A percentile compares a stretch with the other conserved stretches of the same genome.
Evolutionary conservation across 2,113 vertebrate species (phyloP).

Genomic region (Ramphastos sulfuratus): DNA sequence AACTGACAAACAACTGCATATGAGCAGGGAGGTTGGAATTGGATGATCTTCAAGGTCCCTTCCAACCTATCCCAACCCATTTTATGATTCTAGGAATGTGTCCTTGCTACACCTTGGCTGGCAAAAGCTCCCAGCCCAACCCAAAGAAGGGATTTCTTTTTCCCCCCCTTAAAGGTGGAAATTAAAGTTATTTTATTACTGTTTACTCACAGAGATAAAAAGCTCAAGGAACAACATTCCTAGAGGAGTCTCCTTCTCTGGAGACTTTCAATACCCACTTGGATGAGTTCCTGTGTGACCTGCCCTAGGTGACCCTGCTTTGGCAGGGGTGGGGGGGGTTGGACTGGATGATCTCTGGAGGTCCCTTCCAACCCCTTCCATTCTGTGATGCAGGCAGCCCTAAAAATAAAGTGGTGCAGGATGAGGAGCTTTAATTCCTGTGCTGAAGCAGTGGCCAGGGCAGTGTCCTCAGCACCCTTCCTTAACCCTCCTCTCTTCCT

Average conservation of each 20-base stretch:
- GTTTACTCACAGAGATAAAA: background rate
- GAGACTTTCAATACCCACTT: too few relatives aligned
- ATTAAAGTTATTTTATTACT: background rate
- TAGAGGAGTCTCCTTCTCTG: too few relatives aligned
- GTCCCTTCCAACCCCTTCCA: too few relatives aligned
- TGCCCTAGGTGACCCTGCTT: too few relatives aligned
- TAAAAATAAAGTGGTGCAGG: background rate
- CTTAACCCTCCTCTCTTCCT: background rate
- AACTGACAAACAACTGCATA: too few relatives aligned
- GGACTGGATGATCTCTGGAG: too few relatives aligned
- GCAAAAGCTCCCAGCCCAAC: background rate
- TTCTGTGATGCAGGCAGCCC: background rate
- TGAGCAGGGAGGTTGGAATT: too few relatives aligned
- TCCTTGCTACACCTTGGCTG: background rate
- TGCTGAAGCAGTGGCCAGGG: background rate
- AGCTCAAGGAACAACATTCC: background rate
- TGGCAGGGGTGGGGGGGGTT: too few relatives aligned
- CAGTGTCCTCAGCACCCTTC: background rate
- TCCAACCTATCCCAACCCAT: too few relatives aligned
- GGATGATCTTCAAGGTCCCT: too few relatives aligned
- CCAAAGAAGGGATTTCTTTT: fast-evolving
- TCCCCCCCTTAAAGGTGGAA: background rate
- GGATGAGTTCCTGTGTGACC: too few relatives aligned
- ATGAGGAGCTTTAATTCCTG: background rate
- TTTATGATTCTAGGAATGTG: background rate